A percentile compares a stretch with the other conserved stretches of the same genome.
Evolutionary conservation across 92 coral and sea anemone species (phyloP).

Genomic region (Scolanthus callimorphus): DNA sequence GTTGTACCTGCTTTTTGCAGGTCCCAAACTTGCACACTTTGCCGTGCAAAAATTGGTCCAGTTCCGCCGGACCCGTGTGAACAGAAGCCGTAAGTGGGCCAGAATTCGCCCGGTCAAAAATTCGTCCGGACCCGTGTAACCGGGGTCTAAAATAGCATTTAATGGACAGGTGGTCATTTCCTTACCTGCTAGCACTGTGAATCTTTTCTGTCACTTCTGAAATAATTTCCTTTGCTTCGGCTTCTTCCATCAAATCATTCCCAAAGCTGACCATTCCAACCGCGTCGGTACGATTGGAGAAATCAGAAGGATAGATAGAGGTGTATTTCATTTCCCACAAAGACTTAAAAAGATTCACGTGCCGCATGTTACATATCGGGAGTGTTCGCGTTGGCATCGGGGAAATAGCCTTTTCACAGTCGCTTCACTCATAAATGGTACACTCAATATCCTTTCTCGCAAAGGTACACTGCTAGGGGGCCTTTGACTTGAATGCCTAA

Average conservation of each 20-base stretch:
- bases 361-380: conserved; percentile 24
- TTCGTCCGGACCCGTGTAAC: no score
- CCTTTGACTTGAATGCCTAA: conserved; percentile 33
- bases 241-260: conserved; percentile 57
- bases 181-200: no score
- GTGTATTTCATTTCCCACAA: conserved; percentile 78
- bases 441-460: conserved; percentile 38
- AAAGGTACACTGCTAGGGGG: neutral
- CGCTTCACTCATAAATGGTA: conserved; percentile 53
- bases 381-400: conserved; percentile 30
- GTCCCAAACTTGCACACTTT: no score
- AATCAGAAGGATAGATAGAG: conserved; percentile 62
- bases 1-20: no score
- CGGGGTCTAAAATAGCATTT: no score
- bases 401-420: conserved; percentile 50
- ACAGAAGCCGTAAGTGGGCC: no score
- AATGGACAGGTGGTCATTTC: no score
- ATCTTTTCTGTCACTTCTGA: no score
- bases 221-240: no score
- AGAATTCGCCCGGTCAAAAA: no score
- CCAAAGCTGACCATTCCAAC: conserved; percentile 57
- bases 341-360: conserved; percentile 43
- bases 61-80: no score
- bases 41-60: no score
- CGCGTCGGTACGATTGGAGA: conserved; percentile 13